A percentile compares a stretch with the other conserved stretches of the same genome.
Conservation (phyloP, 2,888 invertebrate genomes). For the Thecophora atra region DNA sequence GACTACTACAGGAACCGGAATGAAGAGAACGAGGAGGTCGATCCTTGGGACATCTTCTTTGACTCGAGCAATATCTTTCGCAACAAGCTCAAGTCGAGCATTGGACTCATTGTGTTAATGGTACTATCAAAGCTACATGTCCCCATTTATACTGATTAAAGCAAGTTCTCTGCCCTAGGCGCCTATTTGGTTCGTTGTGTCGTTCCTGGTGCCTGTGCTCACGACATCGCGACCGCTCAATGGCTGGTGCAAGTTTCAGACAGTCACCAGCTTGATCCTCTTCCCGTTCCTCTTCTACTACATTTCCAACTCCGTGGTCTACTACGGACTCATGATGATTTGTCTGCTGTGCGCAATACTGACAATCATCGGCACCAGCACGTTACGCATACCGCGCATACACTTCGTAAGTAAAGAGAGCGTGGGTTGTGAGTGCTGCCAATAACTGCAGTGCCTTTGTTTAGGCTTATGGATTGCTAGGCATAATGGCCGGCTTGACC, state of each 20-base stretch:
- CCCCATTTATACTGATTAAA: background rate
- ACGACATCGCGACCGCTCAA: slow-evolving; percentile 21
- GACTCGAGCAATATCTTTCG: background rate
- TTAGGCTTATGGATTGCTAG: slow-evolving; percentile 24
- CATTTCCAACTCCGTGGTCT: background rate
- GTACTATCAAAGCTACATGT: background rate
- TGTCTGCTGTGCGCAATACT: slow-evolving; percentile 1
- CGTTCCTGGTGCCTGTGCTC: slow-evolving; percentile 29
- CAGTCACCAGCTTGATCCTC: slow-evolving; percentile 21
- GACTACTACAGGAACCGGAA: background rate
- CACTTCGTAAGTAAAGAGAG: slow-evolving; percentile 1
- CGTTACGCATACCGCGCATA: background rate
- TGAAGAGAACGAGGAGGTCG: background rate
- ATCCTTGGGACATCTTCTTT: background rate
- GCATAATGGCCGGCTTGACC: slow-evolving; percentile 3
- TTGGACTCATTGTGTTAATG: background rate
- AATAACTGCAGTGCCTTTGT: background rate
- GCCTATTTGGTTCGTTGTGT: slow-evolving; percentile 28
- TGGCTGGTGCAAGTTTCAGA: slow-evolving; percentile 36
- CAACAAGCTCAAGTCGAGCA: background rate
- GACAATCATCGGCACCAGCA: background rate
- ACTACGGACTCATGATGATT: slow-evolving; percentile 4
- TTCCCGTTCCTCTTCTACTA: slow-evolving; percentile 16
- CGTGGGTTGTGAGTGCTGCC: background rate
- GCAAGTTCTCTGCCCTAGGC: slow-evolving; percentile 6